Percentiles rank a stretch among this genome's conserved stretches.
These are phyloP conservation scores for Acronicta aceris DNA, from an alignment of 2,888 invertebrate genomes.

Conservation along the genomic window DNA sequence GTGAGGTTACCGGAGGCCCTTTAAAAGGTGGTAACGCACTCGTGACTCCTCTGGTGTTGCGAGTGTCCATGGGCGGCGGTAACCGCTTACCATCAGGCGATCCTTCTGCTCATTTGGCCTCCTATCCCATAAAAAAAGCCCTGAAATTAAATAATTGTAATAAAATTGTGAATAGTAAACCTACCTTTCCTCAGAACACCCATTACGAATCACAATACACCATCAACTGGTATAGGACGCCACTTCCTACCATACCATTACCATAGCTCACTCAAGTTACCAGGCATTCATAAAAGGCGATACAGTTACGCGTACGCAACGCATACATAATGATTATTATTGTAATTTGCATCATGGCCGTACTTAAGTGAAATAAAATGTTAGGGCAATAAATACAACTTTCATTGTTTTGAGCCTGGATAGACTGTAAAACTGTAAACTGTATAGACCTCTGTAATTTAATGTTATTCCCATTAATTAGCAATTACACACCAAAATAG, in stretches of 20 bases:
- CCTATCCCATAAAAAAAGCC: no score
- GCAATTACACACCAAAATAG: no score
- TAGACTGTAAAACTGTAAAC: conserved; percentile 29
- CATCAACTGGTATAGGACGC: conserved; percentile 63
- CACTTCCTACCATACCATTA: conserved; percentile 68
- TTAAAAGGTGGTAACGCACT: no score
- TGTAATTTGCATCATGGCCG: conserved; percentile 70
- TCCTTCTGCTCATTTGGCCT: no score
- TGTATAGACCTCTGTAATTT: no score
- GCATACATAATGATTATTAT: conserved; percentile 80
- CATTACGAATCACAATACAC: conserved; percentile 64
- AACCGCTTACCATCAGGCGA: no score
- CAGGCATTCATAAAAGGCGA: conserved; percentile 71
- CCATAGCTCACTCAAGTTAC: conserved; percentile 57
- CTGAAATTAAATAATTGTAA: conserved; percentile 8
- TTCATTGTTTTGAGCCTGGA: conserved; percentile 45
- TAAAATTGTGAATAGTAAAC: conserved; percentile 28
- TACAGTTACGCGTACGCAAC: conserved; percentile 79
- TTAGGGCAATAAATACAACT: conserved; percentile 23
- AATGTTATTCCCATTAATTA: no score
- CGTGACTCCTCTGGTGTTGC: no score
- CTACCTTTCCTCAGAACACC: conserved; percentile 70
- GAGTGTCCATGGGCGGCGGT: no score
- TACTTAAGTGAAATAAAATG: conserved; percentile 42
- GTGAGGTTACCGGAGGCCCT: no score